These are phyloP conservation scores for Ceratina calcarata DNA, from an alignment of 1,140 invertebrate genomes.

Conservation along the genomic window DNA sequence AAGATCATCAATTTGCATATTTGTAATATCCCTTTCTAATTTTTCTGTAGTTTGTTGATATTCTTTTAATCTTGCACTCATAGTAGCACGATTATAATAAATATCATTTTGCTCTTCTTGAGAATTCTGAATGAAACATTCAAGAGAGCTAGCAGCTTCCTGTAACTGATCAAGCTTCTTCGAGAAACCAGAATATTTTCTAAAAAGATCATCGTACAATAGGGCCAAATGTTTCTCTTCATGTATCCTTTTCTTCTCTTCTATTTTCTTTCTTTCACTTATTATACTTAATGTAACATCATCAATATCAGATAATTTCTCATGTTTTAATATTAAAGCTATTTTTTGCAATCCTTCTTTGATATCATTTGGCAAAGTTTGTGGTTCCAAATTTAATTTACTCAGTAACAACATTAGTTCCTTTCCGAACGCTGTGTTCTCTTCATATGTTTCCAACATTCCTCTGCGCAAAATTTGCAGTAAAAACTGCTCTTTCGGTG, in stretches of 20 bases:
- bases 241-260: constrained; percentile 60
- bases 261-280: constrained; percentile 61
- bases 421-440: constrained; percentile 63
- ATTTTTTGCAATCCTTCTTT: constrained; percentile 66
- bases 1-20: constrained; percentile 65
- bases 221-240: constrained; percentile 65
- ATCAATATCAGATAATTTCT: constrained; percentile 67
- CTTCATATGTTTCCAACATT: constrained; percentile 67
- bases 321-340: constrained; percentile 60
- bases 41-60: constrained; percentile 66
- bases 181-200: constrained; percentile 61
- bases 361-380: constrained; percentile 64
- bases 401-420: constrained; percentile 63
- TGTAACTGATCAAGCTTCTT: constrained; percentile 63
- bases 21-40: constrained; percentile 59
- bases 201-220: constrained; percentile 65
- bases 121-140: constrained; percentile 45
- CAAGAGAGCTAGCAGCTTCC: constrained; percentile 55
- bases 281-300: constrained; percentile 59
- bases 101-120: constrained; percentile 60
- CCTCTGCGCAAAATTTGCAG: constrained; percentile 57
- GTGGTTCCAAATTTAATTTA: constrained; percentile 60
- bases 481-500: constrained; percentile 3
- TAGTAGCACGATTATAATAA: constrained; percentile 59
- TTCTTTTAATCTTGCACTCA: constrained; percentile 66